Evolutionary conservation across 2,113 vertebrate genomes (phyloP).

Genomic region (Lepisosteus oculatus): DNA sequence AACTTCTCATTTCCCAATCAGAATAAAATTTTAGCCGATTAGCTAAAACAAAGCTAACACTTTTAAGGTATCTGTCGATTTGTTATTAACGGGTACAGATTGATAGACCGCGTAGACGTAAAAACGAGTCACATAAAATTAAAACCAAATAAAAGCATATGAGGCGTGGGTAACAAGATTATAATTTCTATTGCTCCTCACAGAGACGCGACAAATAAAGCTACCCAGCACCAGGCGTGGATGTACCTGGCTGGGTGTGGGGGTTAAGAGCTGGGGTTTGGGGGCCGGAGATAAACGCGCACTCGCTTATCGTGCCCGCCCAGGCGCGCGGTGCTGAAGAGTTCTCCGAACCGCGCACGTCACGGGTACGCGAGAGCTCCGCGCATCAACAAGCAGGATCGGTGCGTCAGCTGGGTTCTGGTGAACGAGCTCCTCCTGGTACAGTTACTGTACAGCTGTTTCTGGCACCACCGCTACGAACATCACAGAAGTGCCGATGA

Average conservation of each 20-base stretch:
- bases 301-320: slow-evolving; percentile 50
- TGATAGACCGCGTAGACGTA: neutral
- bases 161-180: neutral
- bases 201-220: neutral
- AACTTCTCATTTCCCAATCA: no score
- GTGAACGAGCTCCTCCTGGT: no score
- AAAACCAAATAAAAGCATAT: neutral
- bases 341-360: slow-evolving; percentile 18
- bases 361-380: slow-evolving; percentile 32
- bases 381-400: slow-evolving; percentile 18
- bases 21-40: no score
- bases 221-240: neutral
- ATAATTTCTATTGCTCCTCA: neutral
- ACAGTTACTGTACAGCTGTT: no score
- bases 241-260: neutral
- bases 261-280: neutral
- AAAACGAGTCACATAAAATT: slow-evolving; percentile 4
- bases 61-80: no score
- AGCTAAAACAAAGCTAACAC: no score
- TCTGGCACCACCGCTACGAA: no score
- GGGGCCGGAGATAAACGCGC: slow-evolving; percentile 38
- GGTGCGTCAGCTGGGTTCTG: slow-evolving; percentile 10
- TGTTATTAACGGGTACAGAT: neutral
- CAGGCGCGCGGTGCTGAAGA: slow-evolving; percentile 38
- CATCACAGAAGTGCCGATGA: no score